Percentiles rank a stretch among this genome's conserved stretches.
These are phyloP conservation scores for Parochlus steinenii DNA, from an alignment of 2,888 invertebrate species.

Conservation along the genomic window DNA sequence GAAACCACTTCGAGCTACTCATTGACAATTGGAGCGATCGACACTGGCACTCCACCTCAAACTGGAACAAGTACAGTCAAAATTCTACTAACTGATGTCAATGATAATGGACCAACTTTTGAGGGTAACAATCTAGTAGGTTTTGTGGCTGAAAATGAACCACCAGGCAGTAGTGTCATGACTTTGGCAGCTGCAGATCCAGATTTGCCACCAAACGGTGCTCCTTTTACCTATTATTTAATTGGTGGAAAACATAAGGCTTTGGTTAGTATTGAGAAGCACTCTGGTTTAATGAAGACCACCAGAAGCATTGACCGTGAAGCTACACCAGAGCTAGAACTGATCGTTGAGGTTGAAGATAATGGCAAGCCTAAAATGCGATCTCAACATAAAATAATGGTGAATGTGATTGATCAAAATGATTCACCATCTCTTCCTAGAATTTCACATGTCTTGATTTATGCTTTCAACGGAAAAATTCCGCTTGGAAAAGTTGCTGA, in stretches of 20 bases:
- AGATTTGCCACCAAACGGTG: slow-evolving; percentile 78
- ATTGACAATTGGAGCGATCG: slow-evolving; percentile 70
- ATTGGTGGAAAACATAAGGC: slow-evolving; percentile 64
- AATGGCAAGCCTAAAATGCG: slow-evolving; percentile 70
- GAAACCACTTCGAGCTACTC: slow-evolving; percentile 61
- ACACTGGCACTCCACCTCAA: slow-evolving; percentile 76
- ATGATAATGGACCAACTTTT: slow-evolving; percentile 83
- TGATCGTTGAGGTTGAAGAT: slow-evolving; percentile 73
- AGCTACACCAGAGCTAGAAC: slow-evolving; percentile 51
- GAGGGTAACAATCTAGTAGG: slow-evolving; percentile 54
- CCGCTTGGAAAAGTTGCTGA: slow-evolving; percentile 75
- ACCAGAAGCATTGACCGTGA: slow-evolving; percentile 71
- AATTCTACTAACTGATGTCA: slow-evolving; percentile 69
- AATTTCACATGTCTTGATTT: slow-evolving; percentile 62
- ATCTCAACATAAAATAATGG: slow-evolving; percentile 58
- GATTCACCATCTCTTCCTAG: slow-evolving; percentile 78
- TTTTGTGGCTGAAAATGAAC: slow-evolving; percentile 73
- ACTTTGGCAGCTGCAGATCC: slow-evolving; percentile 76
- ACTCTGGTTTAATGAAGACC: slow-evolving; percentile 64
- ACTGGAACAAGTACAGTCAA: slow-evolving; percentile 78
- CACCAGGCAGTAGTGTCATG: slow-evolving; percentile 64
- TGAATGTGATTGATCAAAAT: slow-evolving; percentile 72
- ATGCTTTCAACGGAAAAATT: slow-evolving; percentile 57
- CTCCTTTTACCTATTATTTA: slow-evolving; percentile 69
- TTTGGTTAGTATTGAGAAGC: slow-evolving; percentile 58